phyloP scores from a whole-genome alignment of 2,113 vertebrate species.

The Ovis canadensis region DNA sequence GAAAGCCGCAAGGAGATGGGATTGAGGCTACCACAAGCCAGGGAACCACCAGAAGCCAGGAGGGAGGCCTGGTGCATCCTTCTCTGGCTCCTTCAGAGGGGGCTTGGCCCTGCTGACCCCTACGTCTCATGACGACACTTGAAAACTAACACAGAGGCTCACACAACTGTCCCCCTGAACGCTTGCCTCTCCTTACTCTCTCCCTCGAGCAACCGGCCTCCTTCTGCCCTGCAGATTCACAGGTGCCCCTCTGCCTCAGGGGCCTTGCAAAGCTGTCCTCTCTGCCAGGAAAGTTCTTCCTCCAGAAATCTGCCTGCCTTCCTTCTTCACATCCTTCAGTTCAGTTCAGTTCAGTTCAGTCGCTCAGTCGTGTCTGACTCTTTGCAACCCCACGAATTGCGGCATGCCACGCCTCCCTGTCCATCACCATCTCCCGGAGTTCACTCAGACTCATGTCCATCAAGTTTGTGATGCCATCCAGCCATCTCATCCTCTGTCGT shows the following conservation, averaged over 20 bases:
- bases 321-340: background rate
- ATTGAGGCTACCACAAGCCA: background rate
- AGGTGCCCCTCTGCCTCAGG: background rate
- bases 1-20: accelerated
- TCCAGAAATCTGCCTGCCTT: background rate
- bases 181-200: background rate
- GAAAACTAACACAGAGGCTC: background rate
- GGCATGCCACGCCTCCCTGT: too few relatives aligned
- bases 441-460: too few relatives aligned
- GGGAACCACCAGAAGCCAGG: background rate
- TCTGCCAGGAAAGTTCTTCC: background rate
- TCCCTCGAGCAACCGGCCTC: accelerated
- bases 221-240: background rate
- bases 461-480: too few relatives aligned
- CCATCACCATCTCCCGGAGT: too few relatives aligned
- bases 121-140: too few relatives aligned
- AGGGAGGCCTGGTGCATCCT: background rate
- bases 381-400: accelerated
- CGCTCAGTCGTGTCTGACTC: too few relatives aligned
- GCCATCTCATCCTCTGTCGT: too few relatives aligned
- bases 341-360: too few relatives aligned
- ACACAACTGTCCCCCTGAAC: accelerated
- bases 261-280: background rate
- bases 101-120: background rate
- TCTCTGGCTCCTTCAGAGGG: background rate